Percentiles rank a stretch among this genome's conserved stretches.
Evolutionary conservation across 2,888 invertebrate genomes (phyloP).

Genomic region (Tenthredo amoena): DNA sequence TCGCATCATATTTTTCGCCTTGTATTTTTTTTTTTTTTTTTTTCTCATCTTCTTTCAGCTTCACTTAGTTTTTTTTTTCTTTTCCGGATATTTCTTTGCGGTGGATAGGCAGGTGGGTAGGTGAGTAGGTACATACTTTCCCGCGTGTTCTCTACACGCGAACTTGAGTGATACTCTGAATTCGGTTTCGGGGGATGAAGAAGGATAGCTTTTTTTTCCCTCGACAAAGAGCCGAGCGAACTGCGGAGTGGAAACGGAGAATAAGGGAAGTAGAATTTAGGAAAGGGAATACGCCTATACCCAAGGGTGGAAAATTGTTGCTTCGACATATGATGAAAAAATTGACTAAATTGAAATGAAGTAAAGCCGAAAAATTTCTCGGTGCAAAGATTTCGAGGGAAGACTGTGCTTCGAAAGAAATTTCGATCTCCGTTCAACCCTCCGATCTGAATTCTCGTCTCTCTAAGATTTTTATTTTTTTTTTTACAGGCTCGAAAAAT

Average conservation of each 20-base stretch:
- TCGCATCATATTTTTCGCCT: not conserved
- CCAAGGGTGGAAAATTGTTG: too few species aligned
- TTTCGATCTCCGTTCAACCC: too few species aligned
- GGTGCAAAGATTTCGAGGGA: not conserved
- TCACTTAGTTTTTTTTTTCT: not conserved
- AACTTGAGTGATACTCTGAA: constrained; percentile 30
- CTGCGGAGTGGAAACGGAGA: not conserved
- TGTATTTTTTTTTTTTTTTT: not conserved
- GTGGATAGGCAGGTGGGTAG: not conserved
- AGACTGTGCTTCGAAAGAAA: not conserved
- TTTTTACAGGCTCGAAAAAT: too few species aligned
- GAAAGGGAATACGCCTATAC: not conserved
- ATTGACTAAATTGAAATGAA: not conserved
- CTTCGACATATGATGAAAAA: not conserved
- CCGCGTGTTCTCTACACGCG: not conserved
- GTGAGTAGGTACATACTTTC: not conserved
- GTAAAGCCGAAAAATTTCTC: not conserved
- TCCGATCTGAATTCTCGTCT: not conserved
- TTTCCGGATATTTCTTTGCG: not conserved
- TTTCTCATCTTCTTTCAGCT: not conserved
- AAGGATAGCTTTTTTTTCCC: not conserved
- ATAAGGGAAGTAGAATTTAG: not conserved
- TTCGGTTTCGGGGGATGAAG: not conserved
- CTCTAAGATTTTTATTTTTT: not conserved
- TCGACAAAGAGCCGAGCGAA: constrained; percentile 17